Evolutionary conservation across 2,113 vertebrate genomes (phyloP), one percentile per base, ranked within the genome.

Genomic region (Rafetus swinhoei): DNA sequence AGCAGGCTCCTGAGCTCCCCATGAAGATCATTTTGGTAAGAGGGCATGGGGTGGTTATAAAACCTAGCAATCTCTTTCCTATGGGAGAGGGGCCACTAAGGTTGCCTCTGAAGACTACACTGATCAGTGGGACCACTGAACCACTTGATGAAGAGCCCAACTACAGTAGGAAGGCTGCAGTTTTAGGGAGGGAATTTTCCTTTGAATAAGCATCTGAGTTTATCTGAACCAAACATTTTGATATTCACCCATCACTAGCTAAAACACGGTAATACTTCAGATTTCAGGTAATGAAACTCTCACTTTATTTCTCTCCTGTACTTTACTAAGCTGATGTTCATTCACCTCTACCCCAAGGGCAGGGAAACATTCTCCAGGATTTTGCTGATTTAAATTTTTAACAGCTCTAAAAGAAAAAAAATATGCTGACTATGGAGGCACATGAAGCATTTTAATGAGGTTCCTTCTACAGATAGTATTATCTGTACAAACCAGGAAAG

Each of bases 301-400:
- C 27, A 45, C 35, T 55, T 81, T 12, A 8, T 79, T 94, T 91
- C 74, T 88, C 55, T 86, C 79, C 50, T 91, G 45, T 81, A 10
- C 59, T 87, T 82, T 29, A 65, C 19, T 80, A 85, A 93, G 83
- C 25, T 95, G 93, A 91, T 87, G 69, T 81, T 92, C 53, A 7
- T 82, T 95, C 79, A 90, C 89, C 83, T 94, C 89, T 53, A 91
- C 72, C 79, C 85, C 77, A 89, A 93, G 92, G 77, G 53, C 90
- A 92, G 81, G 29, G 83, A 84, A 90, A 45, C 39, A 95, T 88
- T 94, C 81, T 80, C 72, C 2, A 2, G 81, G 77, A 90, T 95
- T 95, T 69, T 92, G 60, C 29, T 54, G 32, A 94, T 96, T 93
- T 95, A 81, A 86, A 93, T 95, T 91, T 93, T 90, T 56, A n/a